Percentiles rank a stretch among this genome's conserved stretches.
These are phyloP conservation scores for Peromyscus polionotus DNA, from an alignment of 2,113 vertebrate species.

Conservation along the genomic window DNA sequence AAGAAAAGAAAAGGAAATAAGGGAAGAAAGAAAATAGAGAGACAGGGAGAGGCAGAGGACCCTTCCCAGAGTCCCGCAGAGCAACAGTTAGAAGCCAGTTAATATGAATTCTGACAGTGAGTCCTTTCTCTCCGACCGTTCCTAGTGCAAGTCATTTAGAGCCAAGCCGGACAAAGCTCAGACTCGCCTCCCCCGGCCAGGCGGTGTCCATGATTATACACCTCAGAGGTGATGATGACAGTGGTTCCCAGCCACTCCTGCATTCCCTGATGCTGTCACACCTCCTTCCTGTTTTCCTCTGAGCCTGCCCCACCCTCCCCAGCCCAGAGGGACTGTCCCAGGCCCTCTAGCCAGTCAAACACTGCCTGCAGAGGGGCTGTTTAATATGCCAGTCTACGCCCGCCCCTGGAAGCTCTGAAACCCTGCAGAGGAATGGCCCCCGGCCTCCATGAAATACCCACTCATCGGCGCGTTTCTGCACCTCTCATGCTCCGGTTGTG, in stretches of 20 bases:
- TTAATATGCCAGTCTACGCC: background rate
- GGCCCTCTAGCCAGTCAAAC: background rate
- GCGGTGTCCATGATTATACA: background rate
- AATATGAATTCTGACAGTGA: background rate
- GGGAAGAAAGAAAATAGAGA: background rate
- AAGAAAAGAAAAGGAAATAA: background rate
- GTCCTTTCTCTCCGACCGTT: background rate
- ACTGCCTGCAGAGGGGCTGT: background rate
- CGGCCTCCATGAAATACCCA: background rate
- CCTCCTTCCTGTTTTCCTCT: constrained; percentile 22
- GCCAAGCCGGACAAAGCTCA: background rate
- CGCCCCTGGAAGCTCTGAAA: background rate
- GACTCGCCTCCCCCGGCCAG: background rate
- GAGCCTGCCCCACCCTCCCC: background rate
- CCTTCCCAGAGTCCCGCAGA: background rate
- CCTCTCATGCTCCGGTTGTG: background rate
- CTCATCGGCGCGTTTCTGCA: background rate
- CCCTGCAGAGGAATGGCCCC: background rate
- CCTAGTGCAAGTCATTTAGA: background rate
- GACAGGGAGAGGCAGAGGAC: background rate
- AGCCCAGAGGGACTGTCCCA: too few relatives aligned
- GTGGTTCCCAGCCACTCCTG: background rate
- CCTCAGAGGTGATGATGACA: background rate
- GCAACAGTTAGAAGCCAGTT: background rate
- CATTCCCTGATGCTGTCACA: background rate